A percentile compares a stretch with the other conserved stretches of the same genome.
These are phyloP conservation scores for Strix occidentalis DNA, from an alignment of 2,797 vertebrate species.

Conservation along the genomic window DNA sequence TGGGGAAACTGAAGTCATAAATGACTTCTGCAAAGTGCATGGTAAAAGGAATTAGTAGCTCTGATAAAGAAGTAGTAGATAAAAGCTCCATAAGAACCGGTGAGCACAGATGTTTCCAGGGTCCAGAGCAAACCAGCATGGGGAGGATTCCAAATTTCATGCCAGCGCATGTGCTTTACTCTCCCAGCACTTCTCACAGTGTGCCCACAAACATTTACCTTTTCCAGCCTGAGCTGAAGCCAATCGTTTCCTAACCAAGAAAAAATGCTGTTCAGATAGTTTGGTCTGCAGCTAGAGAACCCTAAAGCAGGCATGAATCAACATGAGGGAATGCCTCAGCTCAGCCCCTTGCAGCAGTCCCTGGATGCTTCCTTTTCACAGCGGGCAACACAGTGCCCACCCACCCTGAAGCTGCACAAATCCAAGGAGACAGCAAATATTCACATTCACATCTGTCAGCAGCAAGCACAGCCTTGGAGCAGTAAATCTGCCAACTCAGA, in stretches of 20 bases:
- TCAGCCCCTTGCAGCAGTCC: background rate
- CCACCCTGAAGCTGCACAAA: background rate
- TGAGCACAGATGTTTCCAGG: background rate
- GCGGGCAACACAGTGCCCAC: background rate
- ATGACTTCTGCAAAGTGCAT: background rate
- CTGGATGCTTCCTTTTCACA: background rate
- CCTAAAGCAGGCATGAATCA: background rate
- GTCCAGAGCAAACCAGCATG: background rate
- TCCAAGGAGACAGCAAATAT: background rate
- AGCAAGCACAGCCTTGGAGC: background rate
- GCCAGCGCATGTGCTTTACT: rapidly evolving
- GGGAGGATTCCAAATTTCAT: background rate
- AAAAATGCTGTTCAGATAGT: background rate
- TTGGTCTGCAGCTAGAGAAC: background rate
- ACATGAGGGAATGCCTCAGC: background rate
- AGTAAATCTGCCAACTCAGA: background rate
- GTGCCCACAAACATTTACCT: background rate
- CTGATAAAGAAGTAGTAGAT: background rate
- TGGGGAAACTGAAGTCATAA: background rate
- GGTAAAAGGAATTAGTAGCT: background rate
- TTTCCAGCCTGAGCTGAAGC: background rate
- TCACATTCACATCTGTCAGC: background rate
- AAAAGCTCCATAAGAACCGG: background rate
- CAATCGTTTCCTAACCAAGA: background rate
- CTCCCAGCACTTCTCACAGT: background rate